Percentiles rank a stretch among this genome's conserved stretches.
phyloP scores from a whole-genome alignment of 2,113 vertebrate genomes.

The Epinephelus moara region DNA sequence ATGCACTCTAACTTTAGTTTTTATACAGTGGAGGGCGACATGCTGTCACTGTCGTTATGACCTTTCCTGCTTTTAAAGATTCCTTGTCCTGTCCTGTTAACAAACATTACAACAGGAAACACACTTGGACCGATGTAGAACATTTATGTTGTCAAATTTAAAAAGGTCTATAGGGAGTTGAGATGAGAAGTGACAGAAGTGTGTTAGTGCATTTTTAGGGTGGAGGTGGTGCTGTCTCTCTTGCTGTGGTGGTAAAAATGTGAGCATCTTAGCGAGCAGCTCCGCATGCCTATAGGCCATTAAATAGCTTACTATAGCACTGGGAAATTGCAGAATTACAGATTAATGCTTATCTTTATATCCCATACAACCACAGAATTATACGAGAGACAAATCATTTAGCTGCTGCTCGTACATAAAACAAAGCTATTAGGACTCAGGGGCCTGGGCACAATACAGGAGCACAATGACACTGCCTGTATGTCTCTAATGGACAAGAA shows the following conservation, averaged over 20 bases:
- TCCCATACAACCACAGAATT: slow-evolving; percentile 72
- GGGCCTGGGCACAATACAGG: slow-evolving; percentile 58
- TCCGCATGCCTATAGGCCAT: slow-evolving; percentile 59
- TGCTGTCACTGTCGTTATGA: too few relatives aligned
- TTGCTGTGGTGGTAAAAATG: slow-evolving; percentile 6
- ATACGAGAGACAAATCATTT: slow-evolving; percentile 72
- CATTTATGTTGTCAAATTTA: too few relatives aligned
- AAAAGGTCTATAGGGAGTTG: background rate
- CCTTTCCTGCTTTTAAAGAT: too few relatives aligned
- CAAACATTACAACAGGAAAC: too few relatives aligned
- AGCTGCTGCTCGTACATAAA: slow-evolving; percentile 72
- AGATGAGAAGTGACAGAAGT: slow-evolving; percentile 15
- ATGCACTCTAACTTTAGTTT: too few relatives aligned
- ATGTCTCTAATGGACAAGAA: slow-evolving; percentile 64
- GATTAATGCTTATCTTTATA: slow-evolving; percentile 78
- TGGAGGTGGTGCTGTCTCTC: background rate
- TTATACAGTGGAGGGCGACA: too few relatives aligned
- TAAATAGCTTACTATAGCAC: slow-evolving; percentile 62
- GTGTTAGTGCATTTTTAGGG: slow-evolving; percentile 13
- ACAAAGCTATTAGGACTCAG: slow-evolving; percentile 75
- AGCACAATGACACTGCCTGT: slow-evolving; percentile 63
- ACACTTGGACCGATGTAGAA: too few relatives aligned
- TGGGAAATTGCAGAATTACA: slow-evolving; percentile 66
- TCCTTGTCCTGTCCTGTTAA: too few relatives aligned
- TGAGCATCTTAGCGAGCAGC: slow-evolving; percentile 32